A percentile compares a stretch with the other conserved stretches of the same genome.
phyloP scores from a whole-genome alignment of 2,113 vertebrate genomes.

The Sinocyclocheilus anshuiensis region DNA sequence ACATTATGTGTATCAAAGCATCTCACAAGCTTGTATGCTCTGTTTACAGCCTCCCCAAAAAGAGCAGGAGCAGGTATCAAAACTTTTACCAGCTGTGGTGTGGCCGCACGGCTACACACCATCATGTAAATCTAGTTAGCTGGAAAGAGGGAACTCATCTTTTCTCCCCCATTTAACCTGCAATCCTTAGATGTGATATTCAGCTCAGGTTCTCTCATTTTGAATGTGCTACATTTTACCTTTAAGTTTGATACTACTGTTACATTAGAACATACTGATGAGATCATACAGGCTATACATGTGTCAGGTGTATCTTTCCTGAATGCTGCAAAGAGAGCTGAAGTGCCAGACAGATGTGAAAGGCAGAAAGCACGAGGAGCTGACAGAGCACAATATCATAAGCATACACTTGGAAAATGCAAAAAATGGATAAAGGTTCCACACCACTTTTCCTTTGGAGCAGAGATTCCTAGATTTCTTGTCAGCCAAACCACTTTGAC shows the following conservation, averaged over 20 bases:
- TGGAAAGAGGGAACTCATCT: conserved; percentile 14
- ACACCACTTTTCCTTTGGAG: neutral
- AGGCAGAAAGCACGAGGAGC: neutral
- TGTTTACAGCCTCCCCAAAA: conserved; percentile 19
- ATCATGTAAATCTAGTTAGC: conserved; percentile 35
- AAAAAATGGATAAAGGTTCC: neutral
- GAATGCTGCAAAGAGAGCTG: neutral
- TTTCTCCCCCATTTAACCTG: conserved; percentile 25
- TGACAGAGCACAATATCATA: neutral
- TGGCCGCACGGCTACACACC: neutral
- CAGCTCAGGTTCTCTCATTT: neutral
- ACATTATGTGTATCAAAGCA: conserved; percentile 39
- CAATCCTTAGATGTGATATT: neutral
- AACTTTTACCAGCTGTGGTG: conserved; percentile 40
- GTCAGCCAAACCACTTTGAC: neutral
- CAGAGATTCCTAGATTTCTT: neutral
- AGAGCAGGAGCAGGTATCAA: conserved; percentile 14
- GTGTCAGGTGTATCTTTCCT: neutral
- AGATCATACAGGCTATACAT: neutral
- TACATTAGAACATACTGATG: neutral
- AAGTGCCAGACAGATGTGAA: neutral
- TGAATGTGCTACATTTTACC: neutral
- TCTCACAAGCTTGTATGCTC: neutral
- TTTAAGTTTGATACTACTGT: neutral
- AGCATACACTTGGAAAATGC: neutral